Evolutionary conservation across 2,113 vertebrate genomes (phyloP).

Genomic region (Mionectes macconnelli): DNA sequence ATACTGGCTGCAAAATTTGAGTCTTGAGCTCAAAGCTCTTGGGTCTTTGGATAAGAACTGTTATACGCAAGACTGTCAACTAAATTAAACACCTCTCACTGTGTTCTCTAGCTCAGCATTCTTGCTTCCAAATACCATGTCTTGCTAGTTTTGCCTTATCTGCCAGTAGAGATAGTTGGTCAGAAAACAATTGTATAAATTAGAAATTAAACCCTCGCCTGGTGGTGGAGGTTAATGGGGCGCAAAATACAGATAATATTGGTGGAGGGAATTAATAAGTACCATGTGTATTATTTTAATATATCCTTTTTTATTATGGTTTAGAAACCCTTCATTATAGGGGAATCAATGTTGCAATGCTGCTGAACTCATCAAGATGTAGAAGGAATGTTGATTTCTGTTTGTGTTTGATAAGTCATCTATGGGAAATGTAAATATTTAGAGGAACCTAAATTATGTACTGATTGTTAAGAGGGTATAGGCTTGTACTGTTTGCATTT

Average conservation of each 20-base stretch:
- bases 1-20: background rate
- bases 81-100: slow-evolving; percentile 5
- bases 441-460: background rate
- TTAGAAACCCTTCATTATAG: background rate
- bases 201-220: background rate
- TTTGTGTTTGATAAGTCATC: background rate
- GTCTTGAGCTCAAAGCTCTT: background rate
- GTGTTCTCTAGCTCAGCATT: background rate
- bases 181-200: background rate
- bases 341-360: background rate
- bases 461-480: background rate
- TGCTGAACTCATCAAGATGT: background rate
- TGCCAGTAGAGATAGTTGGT: background rate
- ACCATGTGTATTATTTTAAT: background rate
- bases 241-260: background rate
- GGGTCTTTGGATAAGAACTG: background rate
- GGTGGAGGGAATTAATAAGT: background rate
- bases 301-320: background rate
- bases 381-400: background rate
- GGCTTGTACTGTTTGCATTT: background rate
- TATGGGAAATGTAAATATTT: slow-evolving; percentile 4
- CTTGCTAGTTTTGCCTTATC: background rate
- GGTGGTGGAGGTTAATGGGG: background rate
- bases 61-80: background rate
- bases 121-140: background rate